Conservation (phyloP, 2,888 invertebrate genomes). For the Margaritifera margaritifera region DNA sequence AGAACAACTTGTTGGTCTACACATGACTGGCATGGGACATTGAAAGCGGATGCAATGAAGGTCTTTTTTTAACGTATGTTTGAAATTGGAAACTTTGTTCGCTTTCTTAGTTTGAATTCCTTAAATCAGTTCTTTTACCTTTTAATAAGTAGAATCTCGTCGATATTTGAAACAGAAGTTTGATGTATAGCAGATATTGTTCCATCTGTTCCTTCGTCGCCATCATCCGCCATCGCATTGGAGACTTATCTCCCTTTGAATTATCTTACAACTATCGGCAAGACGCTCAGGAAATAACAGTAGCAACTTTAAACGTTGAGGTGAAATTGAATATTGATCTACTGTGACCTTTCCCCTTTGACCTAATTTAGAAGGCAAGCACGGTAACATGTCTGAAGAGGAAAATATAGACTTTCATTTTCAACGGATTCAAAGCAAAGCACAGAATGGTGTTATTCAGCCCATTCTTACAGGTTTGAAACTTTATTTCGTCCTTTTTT, state of each 20-base stretch:
- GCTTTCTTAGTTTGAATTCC: no score
- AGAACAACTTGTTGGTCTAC: no score
- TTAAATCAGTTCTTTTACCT: background rate
- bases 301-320: no score
- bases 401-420: conserved; percentile 20
- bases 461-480: conserved; percentile 87
- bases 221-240: conserved; percentile 10
- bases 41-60: no score
- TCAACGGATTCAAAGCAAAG: conserved; percentile 38
- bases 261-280: background rate
- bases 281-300: no score
- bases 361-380: conserved; percentile 3
- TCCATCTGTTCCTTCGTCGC: conserved; percentile 1
- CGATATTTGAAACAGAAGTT: conserved; percentile 14
- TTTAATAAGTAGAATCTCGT: conserved; percentile 15
- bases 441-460: conserved; percentile 86
- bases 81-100: no score
- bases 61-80: no score
- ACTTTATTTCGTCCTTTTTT: background rate
- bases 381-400: conserved; percentile 19
- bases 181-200: background rate
- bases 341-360: conserved; percentile 2
- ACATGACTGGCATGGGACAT: no score
- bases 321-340: conserved; percentile 13
- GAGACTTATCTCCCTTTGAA: conserved; percentile 19